Percentiles rank a stretch among this genome's conserved stretches.
These are phyloP conservation scores for Heliocidaris erythrogramma DNA, from an alignment of 35 echinoderm and acorn worm genomes.

Conservation along the genomic window DNA sequence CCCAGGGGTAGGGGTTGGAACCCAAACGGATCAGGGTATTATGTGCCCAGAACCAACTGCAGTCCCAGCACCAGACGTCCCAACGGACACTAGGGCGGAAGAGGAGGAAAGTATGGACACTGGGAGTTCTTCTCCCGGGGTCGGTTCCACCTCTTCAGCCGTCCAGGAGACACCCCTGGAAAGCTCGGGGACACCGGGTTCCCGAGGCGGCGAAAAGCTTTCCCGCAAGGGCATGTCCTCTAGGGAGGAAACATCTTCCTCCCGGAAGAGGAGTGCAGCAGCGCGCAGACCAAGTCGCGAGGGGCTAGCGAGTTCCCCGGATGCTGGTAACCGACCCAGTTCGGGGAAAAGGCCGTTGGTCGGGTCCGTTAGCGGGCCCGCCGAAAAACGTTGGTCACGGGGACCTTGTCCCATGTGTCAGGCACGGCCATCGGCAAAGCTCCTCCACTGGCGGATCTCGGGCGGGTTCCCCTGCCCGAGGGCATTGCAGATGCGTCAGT, in stretches of 20 bases:
- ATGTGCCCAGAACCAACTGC: background rate
- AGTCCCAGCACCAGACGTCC: background rate
- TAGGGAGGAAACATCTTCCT: background rate
- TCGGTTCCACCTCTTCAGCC: background rate
- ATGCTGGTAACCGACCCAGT: too few species aligned
- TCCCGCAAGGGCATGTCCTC: background rate
- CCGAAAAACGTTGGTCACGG: too few species aligned
- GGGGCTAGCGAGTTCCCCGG: too few species aligned
- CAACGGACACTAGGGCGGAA: background rate
- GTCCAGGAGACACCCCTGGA: too few species aligned
- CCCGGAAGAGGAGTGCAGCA: background rate
- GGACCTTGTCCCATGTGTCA: too few species aligned
- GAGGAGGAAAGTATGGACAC: background rate
- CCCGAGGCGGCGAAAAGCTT: too few species aligned
- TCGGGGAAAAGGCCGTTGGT: too few species aligned
- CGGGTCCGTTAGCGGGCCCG: too few species aligned
- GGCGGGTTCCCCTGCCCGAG: background rate
- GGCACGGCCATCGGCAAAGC: too few species aligned
- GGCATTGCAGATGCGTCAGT: too few species aligned
- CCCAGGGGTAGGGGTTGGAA: background rate
- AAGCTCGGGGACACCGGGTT: too few species aligned
- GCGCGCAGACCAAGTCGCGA: background rate
- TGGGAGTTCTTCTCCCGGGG: background rate
- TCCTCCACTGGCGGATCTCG: conserved; percentile 39
- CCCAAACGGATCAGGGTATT: background rate